These are phyloP conservation scores for Okamejei kenojei DNA, from an alignment of 2,797 vertebrate species.

Conservation along the genomic window DNA sequence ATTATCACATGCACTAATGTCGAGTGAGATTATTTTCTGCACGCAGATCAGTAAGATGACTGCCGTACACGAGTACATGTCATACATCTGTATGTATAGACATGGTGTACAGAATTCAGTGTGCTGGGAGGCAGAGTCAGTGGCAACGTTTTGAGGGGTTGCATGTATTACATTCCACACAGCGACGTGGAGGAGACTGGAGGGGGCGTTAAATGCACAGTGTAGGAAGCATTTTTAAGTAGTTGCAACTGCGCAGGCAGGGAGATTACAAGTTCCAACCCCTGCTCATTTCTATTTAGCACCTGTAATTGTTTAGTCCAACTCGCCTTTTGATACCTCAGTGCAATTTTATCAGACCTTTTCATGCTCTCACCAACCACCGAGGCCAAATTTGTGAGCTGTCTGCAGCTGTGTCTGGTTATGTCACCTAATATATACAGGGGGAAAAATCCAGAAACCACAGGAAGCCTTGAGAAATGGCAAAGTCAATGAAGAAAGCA, in stretches of 20 bases:
- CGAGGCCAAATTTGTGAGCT: conserved; percentile 31
- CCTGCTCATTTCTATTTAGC: not conserved
- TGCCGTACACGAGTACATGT: no score
- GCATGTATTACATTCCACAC: not conserved
- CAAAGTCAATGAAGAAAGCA: not conserved
- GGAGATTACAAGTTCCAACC: not conserved
- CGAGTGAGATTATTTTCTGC: no score
- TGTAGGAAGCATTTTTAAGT: not conserved
- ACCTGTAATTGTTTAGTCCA: not conserved
- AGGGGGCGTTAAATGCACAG: not conserved
- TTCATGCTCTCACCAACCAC: conserved; percentile 5
- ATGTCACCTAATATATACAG: conserved; percentile 28
- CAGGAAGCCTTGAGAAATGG: not conserved
- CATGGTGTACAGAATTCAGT: not conserved
- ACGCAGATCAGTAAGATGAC: not conserved
- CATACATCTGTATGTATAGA: not conserved
- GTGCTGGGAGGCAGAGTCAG: not conserved
- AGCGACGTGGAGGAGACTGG: not conserved
- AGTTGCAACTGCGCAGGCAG: not conserved
- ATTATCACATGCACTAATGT: no score
- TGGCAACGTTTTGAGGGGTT: not conserved
- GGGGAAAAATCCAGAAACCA: conserved; percentile 18
- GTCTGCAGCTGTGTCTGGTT: conserved; percentile 27
- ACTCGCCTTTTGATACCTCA: not conserved
- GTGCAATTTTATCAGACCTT: conserved; percentile 14